Conservation (phyloP, 1,140 invertebrate genomes). For the Arion vulgaris region DNA sequence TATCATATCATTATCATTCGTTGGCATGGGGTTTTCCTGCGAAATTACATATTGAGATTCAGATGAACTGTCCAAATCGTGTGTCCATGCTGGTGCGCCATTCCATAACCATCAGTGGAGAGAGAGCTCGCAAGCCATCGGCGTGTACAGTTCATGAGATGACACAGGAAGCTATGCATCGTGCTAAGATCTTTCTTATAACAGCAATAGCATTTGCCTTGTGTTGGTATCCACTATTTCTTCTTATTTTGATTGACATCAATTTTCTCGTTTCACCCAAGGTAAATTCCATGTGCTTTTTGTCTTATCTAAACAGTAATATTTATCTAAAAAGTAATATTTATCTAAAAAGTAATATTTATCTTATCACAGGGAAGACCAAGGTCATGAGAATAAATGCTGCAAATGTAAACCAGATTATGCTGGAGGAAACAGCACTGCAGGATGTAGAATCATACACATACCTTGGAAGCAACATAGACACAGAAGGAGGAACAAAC, state of each 20-base stretch:
- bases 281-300: conserved; percentile 18
- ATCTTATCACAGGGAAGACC: no score
- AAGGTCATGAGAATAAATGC: no score
- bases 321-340: no score
- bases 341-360: no score
- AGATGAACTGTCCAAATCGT: conserved; percentile 66
- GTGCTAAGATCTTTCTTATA: conserved; percentile 68
- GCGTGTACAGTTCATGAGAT: conserved; percentile 46
- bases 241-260: conserved; percentile 67
- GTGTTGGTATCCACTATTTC: conserved; percentile 72
- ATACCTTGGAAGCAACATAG: no score
- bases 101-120: conserved; percentile 65
- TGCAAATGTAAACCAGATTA: no score
- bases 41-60: conserved; percentile 69
- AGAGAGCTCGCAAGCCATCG: conserved; percentile 48
- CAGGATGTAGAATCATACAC: no score
- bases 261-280: conserved; percentile 66
- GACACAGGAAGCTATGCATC: conserved; percentile 62
- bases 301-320: no score
- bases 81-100: conserved; percentile 68
- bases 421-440: no score
- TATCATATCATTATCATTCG: conserved; percentile 66
- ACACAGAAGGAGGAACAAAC: no score
- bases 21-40: conserved; percentile 62
- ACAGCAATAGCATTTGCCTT: conserved; percentile 63